Conservation (phyloP, 1,140 invertebrate species). For the Leguminivora glycinivorella region DNA sequence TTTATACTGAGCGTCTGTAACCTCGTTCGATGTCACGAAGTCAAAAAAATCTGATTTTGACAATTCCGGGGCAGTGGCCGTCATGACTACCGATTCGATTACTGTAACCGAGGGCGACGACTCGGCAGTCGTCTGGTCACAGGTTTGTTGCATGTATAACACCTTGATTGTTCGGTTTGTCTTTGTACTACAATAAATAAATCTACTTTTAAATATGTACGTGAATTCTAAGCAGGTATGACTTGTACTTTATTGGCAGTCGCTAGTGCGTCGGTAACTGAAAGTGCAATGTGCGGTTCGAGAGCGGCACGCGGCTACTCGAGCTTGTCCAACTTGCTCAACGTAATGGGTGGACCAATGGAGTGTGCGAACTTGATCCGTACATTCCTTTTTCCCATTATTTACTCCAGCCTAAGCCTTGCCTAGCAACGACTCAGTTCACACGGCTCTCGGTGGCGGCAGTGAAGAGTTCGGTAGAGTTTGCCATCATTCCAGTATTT, state of each 20-base stretch:
- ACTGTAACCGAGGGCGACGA: slow-evolving; percentile 53
- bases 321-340: slow-evolving; percentile 51
- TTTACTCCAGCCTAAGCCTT: slow-evolving; percentile 63
- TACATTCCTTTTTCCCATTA: slow-evolving; percentile 76
- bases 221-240: slow-evolving; percentile 70
- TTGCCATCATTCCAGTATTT: slow-evolving; percentile 54
- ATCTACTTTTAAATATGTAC: slow-evolving; percentile 71
- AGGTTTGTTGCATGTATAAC: slow-evolving; percentile 52
- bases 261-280: slow-evolving; percentile 75
- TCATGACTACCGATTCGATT: slow-evolving; percentile 85
- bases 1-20: slow-evolving; percentile 81
- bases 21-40: slow-evolving; percentile 88
- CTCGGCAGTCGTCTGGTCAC: slow-evolving; percentile 47
- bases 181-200: slow-evolving; percentile 73
- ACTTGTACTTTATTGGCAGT: slow-evolving; percentile 78
- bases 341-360: slow-evolving; percentile 70
- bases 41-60: slow-evolving; percentile 91
- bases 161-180: slow-evolving; percentile 42
- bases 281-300: slow-evolving; percentile 43
- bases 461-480: slow-evolving; percentile 36
- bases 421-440: slow-evolving; percentile 53
- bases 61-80: slow-evolving; percentile 87
- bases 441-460: slow-evolving; percentile 35
- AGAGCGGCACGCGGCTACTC: slow-evolving; percentile 57
- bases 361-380: slow-evolving; percentile 75